Base-by-base conservation (phyloP, 2,113 vertebrate species). In the Phocoena phocoena region DNA sequence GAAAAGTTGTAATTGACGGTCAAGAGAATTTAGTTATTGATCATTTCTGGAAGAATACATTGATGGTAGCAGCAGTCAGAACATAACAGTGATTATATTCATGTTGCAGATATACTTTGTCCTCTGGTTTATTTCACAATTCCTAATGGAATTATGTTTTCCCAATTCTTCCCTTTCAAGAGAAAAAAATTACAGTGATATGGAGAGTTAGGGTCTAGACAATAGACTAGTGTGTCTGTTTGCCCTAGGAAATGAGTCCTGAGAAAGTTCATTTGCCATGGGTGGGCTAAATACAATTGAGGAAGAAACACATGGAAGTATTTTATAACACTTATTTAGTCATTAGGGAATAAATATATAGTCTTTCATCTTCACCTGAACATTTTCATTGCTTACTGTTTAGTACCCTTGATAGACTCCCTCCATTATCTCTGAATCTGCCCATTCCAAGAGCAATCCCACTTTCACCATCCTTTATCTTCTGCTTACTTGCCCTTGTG, bases 101-200 rank as follows among this genome's bases (percentile, higher is more conserved):
- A 71, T 83, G 60, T 93, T 95, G 28, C 33, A 77, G 44, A 31
- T 88, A 80, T 88, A 23, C 21, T 80, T 90, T 95, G 13, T 88
- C 58, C 20, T 87, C 65, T 93, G 62, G 18, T 73, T 93, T 94
- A 89, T 71, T 89, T 92, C 91, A 79, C 50, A 89, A 84, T 80
- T 92, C 44, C 23, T 60, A 53, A 17, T 88, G 65, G 21, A 38
- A 96, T 21, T 70, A 36, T 79, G n/a, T 85, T 97, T 93, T 71
- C 26, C 20, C 71, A 65, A 88, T 88, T 86, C 33, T 88, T 20
- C 71, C 23, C 38, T 79, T 93, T 96, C 17, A 71, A 71, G 47
- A 82, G 70, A 88, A 83, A 90, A 36, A 96, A 92, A 63, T 81
- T 62, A 62, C 1, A 73, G 38, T 86, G 90, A 62, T 62, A 73